Conservation (phyloP, 2,113 vertebrate genomes). For the Trematomus loennbergii region DNA sequence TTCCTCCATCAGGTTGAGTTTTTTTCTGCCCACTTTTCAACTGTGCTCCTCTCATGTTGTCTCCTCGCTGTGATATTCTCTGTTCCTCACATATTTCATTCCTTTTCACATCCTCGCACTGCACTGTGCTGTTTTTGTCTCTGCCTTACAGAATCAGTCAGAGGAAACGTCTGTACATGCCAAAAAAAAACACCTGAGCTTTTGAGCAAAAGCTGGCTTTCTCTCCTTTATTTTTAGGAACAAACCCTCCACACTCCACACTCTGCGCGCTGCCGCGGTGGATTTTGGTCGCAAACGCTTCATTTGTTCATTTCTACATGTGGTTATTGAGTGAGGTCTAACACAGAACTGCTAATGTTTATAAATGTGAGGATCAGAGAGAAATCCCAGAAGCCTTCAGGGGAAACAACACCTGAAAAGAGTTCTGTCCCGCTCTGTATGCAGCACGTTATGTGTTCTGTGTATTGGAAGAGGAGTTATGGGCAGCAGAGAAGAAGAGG, state of each 20-base stretch:
- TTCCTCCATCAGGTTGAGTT: constrained; percentile 20
- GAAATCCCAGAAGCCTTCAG: constrained; percentile 51
- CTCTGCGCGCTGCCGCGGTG: not conserved
- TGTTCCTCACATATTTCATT: constrained; percentile 59
- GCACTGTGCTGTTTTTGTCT: constrained; percentile 48
- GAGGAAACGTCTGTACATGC: constrained; percentile 57
- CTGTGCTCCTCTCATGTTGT: constrained; percentile 59
- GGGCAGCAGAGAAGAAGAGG: constrained; percentile 20
- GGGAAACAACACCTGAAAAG: constrained; percentile 47
- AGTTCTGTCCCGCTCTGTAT: constrained; percentile 50
- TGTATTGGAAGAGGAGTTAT: constrained; percentile 36
- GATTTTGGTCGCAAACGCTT: constrained; percentile 8
- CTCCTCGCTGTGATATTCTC: constrained; percentile 49
- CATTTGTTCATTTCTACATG: constrained; percentile 48
- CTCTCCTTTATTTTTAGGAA: constrained; percentile 66
- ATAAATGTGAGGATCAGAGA: constrained; percentile 70
- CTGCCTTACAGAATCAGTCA: constrained; percentile 53
- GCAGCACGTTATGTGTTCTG: constrained; percentile 52
- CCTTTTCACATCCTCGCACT: constrained; percentile 63
- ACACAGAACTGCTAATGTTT: constrained; percentile 57
- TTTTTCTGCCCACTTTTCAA: constrained; percentile 54
- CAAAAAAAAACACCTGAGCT: constrained; percentile 36
- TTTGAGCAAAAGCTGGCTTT: too few species aligned
- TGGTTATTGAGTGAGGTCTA: constrained; percentile 26
- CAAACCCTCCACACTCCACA: constrained; percentile 34